Conservation (phyloP, 2,113 vertebrate species). For the Platichthys stellatus region DNA sequence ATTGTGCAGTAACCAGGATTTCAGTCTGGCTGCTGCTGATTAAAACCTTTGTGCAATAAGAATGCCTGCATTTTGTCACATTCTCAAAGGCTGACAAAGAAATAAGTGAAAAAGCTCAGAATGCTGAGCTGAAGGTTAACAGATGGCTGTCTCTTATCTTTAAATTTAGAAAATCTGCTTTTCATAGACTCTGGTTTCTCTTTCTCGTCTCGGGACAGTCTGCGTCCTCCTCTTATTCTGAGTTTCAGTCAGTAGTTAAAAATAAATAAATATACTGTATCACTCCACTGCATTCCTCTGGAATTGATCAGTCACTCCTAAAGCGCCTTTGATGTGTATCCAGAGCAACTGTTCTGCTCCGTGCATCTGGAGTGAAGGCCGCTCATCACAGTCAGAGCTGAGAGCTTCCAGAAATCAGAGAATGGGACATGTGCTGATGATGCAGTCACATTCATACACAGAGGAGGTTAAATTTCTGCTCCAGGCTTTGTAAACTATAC, state of each 20-base stretch:
- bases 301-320: constrained; percentile 12
- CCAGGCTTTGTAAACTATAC: constrained; percentile 1
- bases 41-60: not conserved
- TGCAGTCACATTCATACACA: not conserved
- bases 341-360: constrained; percentile 1
- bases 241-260: not conserved
- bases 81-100: not conserved
- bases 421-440: not conserved
- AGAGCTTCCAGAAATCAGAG: constrained; percentile 15
- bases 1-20: not conserved
- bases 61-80: not conserved
- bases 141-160: constrained; percentile 19
- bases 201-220: not conserved
- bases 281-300: constrained; percentile 14
- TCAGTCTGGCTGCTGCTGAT: not conserved
- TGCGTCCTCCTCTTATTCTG: not conserved
- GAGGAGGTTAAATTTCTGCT: constrained; percentile 1
- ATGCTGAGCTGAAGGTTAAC: constrained; percentile 3
- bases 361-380: constrained; percentile 20
- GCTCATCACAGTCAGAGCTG: constrained; percentile 6
- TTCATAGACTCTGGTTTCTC: not conserved
- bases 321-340: constrained; percentile 3
- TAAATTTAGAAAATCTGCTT: constrained; percentile 16
- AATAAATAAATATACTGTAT: constrained; percentile 17
- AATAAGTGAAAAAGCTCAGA: not conserved